Conservation (phyloP, 1,140 invertebrate species). For the Acyrthosiphon pisum region DNA sequence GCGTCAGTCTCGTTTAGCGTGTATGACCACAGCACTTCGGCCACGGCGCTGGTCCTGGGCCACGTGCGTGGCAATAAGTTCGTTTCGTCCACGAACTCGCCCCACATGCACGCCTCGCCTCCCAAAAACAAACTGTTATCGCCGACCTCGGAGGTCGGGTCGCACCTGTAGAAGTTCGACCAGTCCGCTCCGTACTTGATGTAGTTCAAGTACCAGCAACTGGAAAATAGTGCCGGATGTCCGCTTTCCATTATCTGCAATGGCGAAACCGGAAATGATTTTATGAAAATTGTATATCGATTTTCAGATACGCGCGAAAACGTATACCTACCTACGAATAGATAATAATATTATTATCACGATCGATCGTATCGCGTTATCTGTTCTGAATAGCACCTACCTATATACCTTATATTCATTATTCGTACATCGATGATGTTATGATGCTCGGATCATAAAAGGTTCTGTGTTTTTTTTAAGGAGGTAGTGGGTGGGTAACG, state of each 20-base stretch:
- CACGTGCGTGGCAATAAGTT: slow-evolving; percentile 72
- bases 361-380: neutral
- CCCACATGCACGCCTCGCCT: slow-evolving; percentile 92
- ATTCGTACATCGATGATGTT: no score
- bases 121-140: slow-evolving; percentile 73
- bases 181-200: slow-evolving; percentile 74
- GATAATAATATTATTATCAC: neutral
- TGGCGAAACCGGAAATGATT: neutral
- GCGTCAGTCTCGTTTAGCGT: slow-evolving; percentile 63
- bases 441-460: no score
- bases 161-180: slow-evolving; percentile 77
- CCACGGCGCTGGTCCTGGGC: slow-evolving; percentile 81
- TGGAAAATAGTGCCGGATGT: slow-evolving; percentile 73
- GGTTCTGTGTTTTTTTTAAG: no score
- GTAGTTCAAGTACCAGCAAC: slow-evolving; percentile 88
- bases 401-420: no score
- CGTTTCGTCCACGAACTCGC: slow-evolving; percentile 79
- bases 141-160: slow-evolving; percentile 69
- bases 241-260: slow-evolving; percentile 67
- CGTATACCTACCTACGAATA: no score
- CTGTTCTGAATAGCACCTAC: no score
- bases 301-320: neutral
- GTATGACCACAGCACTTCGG: slow-evolving; percentile 83
- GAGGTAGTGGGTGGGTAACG: no score
- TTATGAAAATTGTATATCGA: neutral